Evolutionary conservation across 1,140 invertebrate genomes (phyloP), one percentile per base, ranked within the genome.

Genomic region (Aricia agestis): DNA sequence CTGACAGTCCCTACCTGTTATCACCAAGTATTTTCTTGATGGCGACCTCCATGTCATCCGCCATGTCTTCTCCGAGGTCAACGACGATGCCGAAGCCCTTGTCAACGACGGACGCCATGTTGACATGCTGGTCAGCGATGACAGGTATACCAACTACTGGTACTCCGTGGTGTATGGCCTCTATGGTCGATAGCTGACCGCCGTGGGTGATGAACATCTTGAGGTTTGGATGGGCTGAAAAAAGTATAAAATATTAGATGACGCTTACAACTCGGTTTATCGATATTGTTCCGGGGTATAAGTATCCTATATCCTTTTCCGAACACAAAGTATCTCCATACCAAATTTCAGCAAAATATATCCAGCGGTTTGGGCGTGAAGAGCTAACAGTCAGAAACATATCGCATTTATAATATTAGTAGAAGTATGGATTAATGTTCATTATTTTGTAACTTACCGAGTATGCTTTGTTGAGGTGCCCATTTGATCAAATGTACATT

Each of bases 81-180:
- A 88, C 75, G 58, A 73, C 73, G 6, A 92, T 75, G 17, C 90
- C 93, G 68, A 87, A 92, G 7, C 92, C 92, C 52, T 80, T 82
- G 0, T 74, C 66, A 4, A 84, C 83, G 1, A 91, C 89, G 32
- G 85, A 85, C 5, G 83, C 80, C 74, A 93, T 86, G 69, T 94
- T 94, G 9, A 87, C 80, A 1, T 86, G 82, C 77, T 95, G 95
- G 84, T 95, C 94, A 2, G 91, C 92, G 19, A 93, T 93, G 1
- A 96, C 87, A n/a, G 95, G 95, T 66, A 95, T 92, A 10, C 93
- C 94, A 7, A 96, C 86, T 3, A 95, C 83, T 0, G 95, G 95
- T 9, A 95, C 93, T 66, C 93, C 94, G 67, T 93, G 92, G 80
- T 95, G 93, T 52, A 95, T 90, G 2, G 95, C 92, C 80, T 96